Evolutionary conservation across 2,797 vertebrate species (phyloP), one percentile per base, ranked within the genome.

Genomic region (Pitangus sulphuratus): DNA sequence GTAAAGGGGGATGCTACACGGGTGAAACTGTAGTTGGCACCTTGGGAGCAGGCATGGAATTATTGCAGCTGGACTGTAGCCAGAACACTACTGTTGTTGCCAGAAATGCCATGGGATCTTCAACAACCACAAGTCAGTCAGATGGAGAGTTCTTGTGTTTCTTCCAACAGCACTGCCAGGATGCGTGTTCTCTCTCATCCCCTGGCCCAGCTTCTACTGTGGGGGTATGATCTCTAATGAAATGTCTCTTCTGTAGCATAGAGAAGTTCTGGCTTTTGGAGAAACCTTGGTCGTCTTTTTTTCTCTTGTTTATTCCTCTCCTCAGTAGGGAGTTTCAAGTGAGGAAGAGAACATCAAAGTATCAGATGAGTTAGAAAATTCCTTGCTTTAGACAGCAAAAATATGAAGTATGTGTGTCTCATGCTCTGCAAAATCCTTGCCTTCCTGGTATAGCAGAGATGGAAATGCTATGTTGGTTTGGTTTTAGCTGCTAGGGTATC

Each of bases 71-170:
- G 92, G 74, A 70, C 42, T 71, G 28, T 71, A 87, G 91, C 89
- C 95, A 84, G 88, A 37, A 18, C 39, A 16, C 50, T 72, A 7
- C 37, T 79, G 33, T 48, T 81, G 21, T 70, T 90, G 89, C 85
- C 91, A 89, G 70, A 82, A 92, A 82, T 87, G 79, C 87, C 62
- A 70, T n/a, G 58, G 83, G 28, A 87, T 88, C 83, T 82, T 79
- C 80, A 85, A 35, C 69, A 86, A 18, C 78, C 40, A 33, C 60
- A 89, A n/a, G 35, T 86, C 56, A 64, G 44, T 86, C 35, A 48
- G 60, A 58, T 42, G 62, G 31, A 93, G 70, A 86, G 40, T 81
- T 81, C 69, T 80, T 85, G 64, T 64, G 33, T 84, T 84, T 94
- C 71, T 93, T 94, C 80, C 58, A 88, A 42, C 35, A 48, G 30